Percentiles rank a stretch among this genome's conserved stretches.
Conservation (phyloP, 1,140 invertebrate genomes). For the Drosophila lacteicornis region DNA sequence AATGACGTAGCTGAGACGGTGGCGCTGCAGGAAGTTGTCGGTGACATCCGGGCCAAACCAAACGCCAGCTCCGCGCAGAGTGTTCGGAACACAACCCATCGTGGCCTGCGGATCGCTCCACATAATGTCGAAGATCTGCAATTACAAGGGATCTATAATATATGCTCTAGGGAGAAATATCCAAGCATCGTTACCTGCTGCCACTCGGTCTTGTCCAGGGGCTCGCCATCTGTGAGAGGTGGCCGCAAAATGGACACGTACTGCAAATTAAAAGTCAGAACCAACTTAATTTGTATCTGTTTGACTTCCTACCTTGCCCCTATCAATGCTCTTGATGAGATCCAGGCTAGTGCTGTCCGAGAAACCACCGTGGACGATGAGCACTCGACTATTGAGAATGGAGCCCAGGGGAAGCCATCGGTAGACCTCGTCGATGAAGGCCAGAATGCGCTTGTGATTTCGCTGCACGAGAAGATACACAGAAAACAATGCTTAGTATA, state of each 20-base stretch:
- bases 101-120: conserved; percentile 95
- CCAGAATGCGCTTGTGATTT: conserved; percentile 90
- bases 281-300: not conserved
- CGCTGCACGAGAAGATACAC: conserved; percentile 24
- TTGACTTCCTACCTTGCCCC: conserved; percentile 88
- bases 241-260: conserved; percentile 93
- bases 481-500: no score
- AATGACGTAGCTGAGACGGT: conserved; percentile 91
- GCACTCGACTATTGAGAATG: conserved; percentile 93
- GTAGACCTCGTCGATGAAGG: conserved; percentile 94
- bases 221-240: conserved; percentile 89
- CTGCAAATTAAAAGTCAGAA: conserved; percentile 84
- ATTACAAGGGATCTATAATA: not conserved
- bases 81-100: conserved; percentile 92
- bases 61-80: conserved; percentile 93
- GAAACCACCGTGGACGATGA: conserved; percentile 96
- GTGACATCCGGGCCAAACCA: conserved; percentile 97
- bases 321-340: conserved; percentile 89
- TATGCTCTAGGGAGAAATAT: not conserved
- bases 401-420: conserved; percentile 95
- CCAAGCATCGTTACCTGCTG: conserved; percentile 88
- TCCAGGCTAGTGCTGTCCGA: conserved; percentile 93
- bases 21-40: conserved; percentile 89
- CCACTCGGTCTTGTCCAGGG: conserved; percentile 91
- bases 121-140: conserved; percentile 93